Evolutionary conservation across 2,888 invertebrate genomes (phyloP), one percentile per base, ranked within the genome.

Genomic region (Melanotus villosus): DNA sequence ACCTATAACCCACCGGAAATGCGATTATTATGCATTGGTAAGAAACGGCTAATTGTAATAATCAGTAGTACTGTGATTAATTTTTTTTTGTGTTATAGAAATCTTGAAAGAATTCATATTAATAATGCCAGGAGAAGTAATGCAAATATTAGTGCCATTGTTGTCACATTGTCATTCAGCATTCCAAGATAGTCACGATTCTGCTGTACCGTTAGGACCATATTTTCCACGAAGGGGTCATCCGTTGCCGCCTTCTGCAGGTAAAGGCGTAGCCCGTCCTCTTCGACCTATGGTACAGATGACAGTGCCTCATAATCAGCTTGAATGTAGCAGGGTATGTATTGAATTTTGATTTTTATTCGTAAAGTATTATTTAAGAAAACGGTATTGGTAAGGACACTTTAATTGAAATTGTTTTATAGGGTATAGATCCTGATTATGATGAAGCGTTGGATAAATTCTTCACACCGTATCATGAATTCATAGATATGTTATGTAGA

Each of bases 1-100:
- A 92, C 96, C 10, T 97, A 94, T 81, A 95, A 95, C 80, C 94
- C 96, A 34, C 90, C 92, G 2, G 95, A 96, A 77, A 90, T 97
- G 84, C 87, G 96, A 70, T 90, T 90, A 71, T 88, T 93, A 52
- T 92, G 94, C 59, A 89, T 96, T 75, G 93, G 94, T 72, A 30
- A 60, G 47, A 34, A 16, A n/a, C n/a, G n/a, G n/a, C n/a, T n/a
- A n/a, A n/a, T n/a, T n/a, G n/a, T n/a, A n/a, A n/a, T n/a, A n/a
- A n/a, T n/a, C n/a, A n/a, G n/a, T n/a, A n/a, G n/a, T n/a, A n/a
- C n/a, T n/a, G n/a, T n/a, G n/a, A n/a, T n/a, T n/a, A n/a, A n/a
- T n/a, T n/a, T n/a, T n/a, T n/a, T n/a, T n/a, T 56, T 57, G 60
- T 70, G 57, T 83, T 84, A 2, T 81, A 89, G 92, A 92, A 79